Conservation (phyloP, 2,888 invertebrate genomes). For the Melangyna quadrimaculata region DNA sequence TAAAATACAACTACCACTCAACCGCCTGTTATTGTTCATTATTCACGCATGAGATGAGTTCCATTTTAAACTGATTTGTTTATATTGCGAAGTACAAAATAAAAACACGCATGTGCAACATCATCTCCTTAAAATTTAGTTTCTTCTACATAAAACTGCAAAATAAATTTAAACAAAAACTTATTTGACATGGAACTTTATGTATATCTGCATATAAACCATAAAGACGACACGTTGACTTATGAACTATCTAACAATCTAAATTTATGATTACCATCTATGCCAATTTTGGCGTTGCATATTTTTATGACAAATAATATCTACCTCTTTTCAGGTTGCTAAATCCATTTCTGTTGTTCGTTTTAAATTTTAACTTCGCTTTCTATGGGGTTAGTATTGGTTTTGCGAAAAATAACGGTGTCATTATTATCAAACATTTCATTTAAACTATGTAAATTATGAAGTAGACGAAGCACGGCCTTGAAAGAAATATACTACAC, state of each 20-base stretch:
- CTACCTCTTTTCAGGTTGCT: not conserved
- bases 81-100: not conserved
- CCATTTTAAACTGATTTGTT: constrained; percentile 18
- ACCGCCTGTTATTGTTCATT: constrained; percentile 1
- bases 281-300: not conserved
- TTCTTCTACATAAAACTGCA: not conserved
- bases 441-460: too few species aligned
- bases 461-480: too few species aligned
- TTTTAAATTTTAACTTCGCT: not conserved
- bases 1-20: not conserved
- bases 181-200: not conserved
- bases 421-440: not conserved
- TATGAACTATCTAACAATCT: not conserved
- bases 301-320: not conserved
- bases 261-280: constrained; percentile 1
- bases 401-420: not conserved
- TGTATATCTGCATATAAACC: not conserved
- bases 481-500: too few species aligned
- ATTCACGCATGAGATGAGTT: constrained; percentile 42
- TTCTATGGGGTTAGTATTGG: not conserved
- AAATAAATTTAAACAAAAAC: not conserved
- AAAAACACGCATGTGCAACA: constrained; percentile 4
- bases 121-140: not conserved
- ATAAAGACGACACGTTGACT: not conserved
- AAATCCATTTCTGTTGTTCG: not conserved